Base-by-base conservation (phyloP, 64 coral and sea anemone species). In the Dendronephthya gigantea region DNA sequence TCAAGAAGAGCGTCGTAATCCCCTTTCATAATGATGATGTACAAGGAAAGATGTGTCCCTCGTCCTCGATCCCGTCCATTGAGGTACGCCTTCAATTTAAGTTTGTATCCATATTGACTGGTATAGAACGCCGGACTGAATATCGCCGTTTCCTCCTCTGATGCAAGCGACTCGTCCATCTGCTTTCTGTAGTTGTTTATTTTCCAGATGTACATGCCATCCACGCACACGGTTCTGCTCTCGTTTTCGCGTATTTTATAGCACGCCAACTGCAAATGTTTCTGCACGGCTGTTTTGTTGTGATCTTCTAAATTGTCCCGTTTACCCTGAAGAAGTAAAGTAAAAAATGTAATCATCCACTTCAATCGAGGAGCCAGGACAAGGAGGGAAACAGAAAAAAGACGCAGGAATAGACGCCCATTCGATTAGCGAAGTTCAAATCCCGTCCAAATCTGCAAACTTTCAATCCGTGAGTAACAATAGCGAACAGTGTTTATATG, bases 1-100 rank as follows among this genome's bases (percentile, higher is more conserved):
- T 93, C 94, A 11, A 98, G 36, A 30, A 98, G 49, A 0, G 92
- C 91, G 43, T 98, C 94, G 49, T 98, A 98, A 23, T 93, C 95
- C 0, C 95, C 95, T 59, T 90, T 98, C 95, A 98, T 98, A 84
- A 98, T 98, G 6, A 98, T 98, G 7, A 98, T 91, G 50, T 98
- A 98, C 29, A 98, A 56, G 2, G 95, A 98, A 19, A 98, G 49
- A 50, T 98, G 95, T 0, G 95, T 89, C n/a, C 87, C 90, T 83
- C 93, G 91, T 1, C 95, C 95, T 13, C 95, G 88, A 39, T 98
- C 95, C 12, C 95, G 84, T 13, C 95, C 95, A 25, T 98, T 93
- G 10, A 98, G 72, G 72, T 98, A 98, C 1, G 95, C 95, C 35
- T 98, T 98, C 7, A 98, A 68, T 85, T 92, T 83, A 17, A 98